phyloP scores from a whole-genome alignment of 2,888 invertebrate genomes.

The Xestia xanthographa region DNA sequence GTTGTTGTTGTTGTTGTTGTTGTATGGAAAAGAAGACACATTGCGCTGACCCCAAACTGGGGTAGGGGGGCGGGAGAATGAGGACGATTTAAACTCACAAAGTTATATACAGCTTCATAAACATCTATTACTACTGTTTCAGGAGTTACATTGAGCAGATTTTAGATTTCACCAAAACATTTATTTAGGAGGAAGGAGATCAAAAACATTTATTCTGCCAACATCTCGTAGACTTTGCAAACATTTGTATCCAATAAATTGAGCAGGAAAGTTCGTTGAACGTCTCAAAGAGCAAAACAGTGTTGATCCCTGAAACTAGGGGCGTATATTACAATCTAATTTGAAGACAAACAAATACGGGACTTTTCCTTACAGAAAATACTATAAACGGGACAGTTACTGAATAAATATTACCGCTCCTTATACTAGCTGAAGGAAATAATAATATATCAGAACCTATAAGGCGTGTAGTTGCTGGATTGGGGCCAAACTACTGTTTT shows the following conservation, averaged over 20 bases:
- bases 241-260: slow-evolving; percentile 39
- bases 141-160: slow-evolving; percentile 24
- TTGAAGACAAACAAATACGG: slow-evolving; percentile 39
- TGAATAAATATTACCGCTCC: slow-evolving; percentile 55
- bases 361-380: slow-evolving; percentile 37
- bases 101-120: neutral
- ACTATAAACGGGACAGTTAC: slow-evolving; percentile 53
- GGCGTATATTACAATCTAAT: slow-evolving; percentile 61
- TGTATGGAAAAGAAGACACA: neutral
- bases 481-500: slow-evolving; percentile 48
- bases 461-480: slow-evolving; percentile 57
- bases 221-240: slow-evolving; percentile 25
- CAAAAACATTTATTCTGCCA: slow-evolving; percentile 16
- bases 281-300: slow-evolving; percentile 49
- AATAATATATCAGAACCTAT: slow-evolving; percentile 51
- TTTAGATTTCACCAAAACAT: slow-evolving; percentile 18
- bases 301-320: slow-evolving; percentile 56
- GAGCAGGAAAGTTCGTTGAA: slow-evolving; percentile 57
- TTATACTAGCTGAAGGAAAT: slow-evolving; percentile 51
- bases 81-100: neutral
- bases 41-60: neutral
- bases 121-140: slow-evolving; percentile 2
- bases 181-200: slow-evolving; percentile 21
- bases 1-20: too few relatives aligned
- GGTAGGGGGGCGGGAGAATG: neutral